A percentile compares a stretch with the other conserved stretches of the same genome.
These are phyloP conservation scores for Micropoecilia bifurca DNA, from an alignment of 2,797 vertebrate species.

Conservation along the genomic window DNA sequence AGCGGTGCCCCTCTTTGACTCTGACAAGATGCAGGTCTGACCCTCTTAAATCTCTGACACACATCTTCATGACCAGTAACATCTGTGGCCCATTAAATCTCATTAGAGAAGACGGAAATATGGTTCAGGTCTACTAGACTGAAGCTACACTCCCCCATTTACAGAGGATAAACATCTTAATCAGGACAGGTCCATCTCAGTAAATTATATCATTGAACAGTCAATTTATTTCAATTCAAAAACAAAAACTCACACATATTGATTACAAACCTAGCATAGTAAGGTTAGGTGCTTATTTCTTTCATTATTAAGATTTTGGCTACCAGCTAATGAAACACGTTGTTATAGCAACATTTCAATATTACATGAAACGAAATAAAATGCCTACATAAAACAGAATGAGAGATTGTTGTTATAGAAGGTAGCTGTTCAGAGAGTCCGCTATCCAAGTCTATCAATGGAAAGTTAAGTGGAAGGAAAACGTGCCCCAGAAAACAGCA, in stretches of 20 bases:
- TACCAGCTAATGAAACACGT: background rate
- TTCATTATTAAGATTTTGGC: background rate
- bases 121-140: constrained; percentile 23
- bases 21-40: constrained; percentile 71
- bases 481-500: background rate
- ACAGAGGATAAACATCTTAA: background rate
- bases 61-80: constrained; percentile 74
- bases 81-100: constrained; percentile 73
- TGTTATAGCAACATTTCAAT: background rate
- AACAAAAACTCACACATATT: background rate
- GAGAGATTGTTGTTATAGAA: background rate
- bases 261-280: background rate
- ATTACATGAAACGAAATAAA: background rate
- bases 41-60: constrained; percentile 70
- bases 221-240: background rate
- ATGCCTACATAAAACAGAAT: background rate
- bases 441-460: background rate
- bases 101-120: constrained; percentile 53
- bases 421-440: too few species aligned
- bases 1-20: constrained; percentile 59
- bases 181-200: background rate
- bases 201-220: background rate
- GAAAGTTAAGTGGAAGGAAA: background rate
- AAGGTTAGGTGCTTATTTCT: background rate
- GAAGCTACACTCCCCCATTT: constrained; percentile 38